Conservation (phyloP, 2,888 invertebrate species). For the Eupithecia exiguata region DNA sequence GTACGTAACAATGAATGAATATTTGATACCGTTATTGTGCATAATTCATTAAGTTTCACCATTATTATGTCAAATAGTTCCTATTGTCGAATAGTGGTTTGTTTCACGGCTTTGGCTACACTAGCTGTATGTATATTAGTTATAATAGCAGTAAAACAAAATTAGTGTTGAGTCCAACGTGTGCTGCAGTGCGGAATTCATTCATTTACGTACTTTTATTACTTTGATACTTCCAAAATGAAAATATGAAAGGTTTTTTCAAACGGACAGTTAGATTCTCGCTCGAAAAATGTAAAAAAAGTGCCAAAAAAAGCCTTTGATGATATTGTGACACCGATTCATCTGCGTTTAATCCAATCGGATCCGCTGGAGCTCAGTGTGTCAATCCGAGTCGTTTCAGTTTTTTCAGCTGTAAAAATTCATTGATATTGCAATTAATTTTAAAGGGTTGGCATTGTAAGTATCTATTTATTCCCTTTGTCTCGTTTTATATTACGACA, state of each 20-base stretch:
- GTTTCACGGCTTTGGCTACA: constrained; percentile 29
- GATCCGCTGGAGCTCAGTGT: constrained; percentile 8
- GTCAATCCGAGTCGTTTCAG: constrained; percentile 16
- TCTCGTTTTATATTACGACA: too few relatives aligned
- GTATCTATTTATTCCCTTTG: too few relatives aligned
- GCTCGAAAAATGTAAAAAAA: constrained; percentile 13
- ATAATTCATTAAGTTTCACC: constrained; percentile 55
- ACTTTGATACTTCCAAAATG: background rate
- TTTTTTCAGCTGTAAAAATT: background rate
- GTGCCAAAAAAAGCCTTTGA: constrained; percentile 6
- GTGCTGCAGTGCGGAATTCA: background rate
- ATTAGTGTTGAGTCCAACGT: constrained; percentile 25
- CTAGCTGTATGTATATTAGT: background rate
- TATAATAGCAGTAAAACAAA: background rate
- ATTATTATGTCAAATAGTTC: constrained; percentile 54
- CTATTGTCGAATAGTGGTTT: constrained; percentile 43
- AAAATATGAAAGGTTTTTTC: background rate
- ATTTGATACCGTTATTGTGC: constrained; percentile 49
- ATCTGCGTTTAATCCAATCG: constrained; percentile 13
- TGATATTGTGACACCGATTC: constrained; percentile 12
- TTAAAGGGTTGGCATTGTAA: too few relatives aligned
- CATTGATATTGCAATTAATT: background rate
- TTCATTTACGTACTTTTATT: too few relatives aligned
- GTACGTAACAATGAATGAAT: background rate
- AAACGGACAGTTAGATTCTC: background rate